These are phyloP conservation scores for Champsocephalus gunnari DNA, from an alignment of 2,797 vertebrate genomes.

Conservation along the genomic window DNA sequence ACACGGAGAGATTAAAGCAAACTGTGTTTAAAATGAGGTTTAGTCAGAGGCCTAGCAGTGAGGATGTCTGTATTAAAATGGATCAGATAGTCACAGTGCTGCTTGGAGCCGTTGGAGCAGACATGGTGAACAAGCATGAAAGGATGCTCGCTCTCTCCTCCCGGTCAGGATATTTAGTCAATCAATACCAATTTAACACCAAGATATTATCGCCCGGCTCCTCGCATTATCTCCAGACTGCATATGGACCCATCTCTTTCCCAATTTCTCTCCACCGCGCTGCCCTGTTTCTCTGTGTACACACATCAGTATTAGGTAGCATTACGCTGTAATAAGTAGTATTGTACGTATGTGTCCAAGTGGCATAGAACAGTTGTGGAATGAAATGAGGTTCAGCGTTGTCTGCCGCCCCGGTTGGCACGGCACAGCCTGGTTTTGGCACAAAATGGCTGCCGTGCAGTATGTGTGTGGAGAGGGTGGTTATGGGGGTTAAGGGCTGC, in stretches of 20 bases:
- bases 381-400: slow-evolving; percentile 60
- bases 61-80: slow-evolving; percentile 77
- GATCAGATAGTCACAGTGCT: slow-evolving; percentile 78
- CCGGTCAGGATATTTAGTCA: slow-evolving; percentile 79
- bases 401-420: slow-evolving; percentile 48
- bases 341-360: slow-evolving; percentile 65
- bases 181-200: slow-evolving; percentile 82
- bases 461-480: slow-evolving; percentile 49
- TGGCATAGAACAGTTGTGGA: slow-evolving; percentile 70
- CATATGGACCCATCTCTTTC: slow-evolving; percentile 74
- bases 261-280: slow-evolving; percentile 53
- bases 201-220: slow-evolving; percentile 77
- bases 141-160: slow-evolving; percentile 68
- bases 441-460: slow-evolving; percentile 74
- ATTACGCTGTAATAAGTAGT: slow-evolving; percentile 76
- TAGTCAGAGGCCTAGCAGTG: slow-evolving; percentile 62
- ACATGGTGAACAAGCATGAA: slow-evolving; percentile 71
- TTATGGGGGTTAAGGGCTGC: slow-evolving; percentile 50
- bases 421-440: slow-evolving; percentile 42
- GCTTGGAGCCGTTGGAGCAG: slow-evolving; percentile 66
- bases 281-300: slow-evolving; percentile 58
- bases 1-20: slow-evolving; percentile 43
- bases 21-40: slow-evolving; percentile 73
- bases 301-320: slow-evolving; percentile 77
- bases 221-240: slow-evolving; percentile 76